Conservation (phyloP, 2,113 vertebrate species). For the Prolemur simus region DNA sequence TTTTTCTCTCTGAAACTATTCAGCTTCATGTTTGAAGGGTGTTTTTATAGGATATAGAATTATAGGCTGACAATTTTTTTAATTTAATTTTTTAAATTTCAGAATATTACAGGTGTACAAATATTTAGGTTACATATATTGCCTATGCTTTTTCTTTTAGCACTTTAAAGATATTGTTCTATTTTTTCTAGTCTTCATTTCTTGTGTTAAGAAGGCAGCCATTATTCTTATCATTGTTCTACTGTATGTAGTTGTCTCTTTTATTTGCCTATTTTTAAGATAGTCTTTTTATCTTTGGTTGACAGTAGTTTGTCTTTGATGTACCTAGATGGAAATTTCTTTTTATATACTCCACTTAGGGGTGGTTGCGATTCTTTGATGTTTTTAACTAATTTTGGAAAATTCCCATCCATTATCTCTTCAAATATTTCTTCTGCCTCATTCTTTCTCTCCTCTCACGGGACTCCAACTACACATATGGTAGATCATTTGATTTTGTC, state of each 20-base stretch:
- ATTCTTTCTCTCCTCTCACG: background rate
- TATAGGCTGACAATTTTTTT: background rate
- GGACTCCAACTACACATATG: background rate
- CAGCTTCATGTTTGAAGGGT: background rate
- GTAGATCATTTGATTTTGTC: background rate
- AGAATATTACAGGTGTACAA: too few species aligned
- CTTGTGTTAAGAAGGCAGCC: background rate
- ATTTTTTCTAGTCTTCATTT: background rate
- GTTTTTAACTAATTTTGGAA: background rate
- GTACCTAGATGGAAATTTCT: background rate
- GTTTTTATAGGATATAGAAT: background rate
- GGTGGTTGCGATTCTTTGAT: background rate
- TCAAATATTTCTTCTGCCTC: background rate
- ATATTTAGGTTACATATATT: too few species aligned
- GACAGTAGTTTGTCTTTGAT: background rate
- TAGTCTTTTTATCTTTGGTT: background rate
- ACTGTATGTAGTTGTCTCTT: background rate
- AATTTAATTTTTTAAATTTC: too few species aligned
- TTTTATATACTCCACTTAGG: background rate
- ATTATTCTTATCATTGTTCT: background rate
- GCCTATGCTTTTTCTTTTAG: background rate
- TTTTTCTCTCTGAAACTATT: background rate
- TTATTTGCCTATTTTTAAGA: conserved; percentile 33
- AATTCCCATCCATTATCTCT: background rate
- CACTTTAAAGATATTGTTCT: background rate